phyloP scores from a whole-genome alignment of 2,888 invertebrate genomes.

The Lasioglossum pauxillum region DNA sequence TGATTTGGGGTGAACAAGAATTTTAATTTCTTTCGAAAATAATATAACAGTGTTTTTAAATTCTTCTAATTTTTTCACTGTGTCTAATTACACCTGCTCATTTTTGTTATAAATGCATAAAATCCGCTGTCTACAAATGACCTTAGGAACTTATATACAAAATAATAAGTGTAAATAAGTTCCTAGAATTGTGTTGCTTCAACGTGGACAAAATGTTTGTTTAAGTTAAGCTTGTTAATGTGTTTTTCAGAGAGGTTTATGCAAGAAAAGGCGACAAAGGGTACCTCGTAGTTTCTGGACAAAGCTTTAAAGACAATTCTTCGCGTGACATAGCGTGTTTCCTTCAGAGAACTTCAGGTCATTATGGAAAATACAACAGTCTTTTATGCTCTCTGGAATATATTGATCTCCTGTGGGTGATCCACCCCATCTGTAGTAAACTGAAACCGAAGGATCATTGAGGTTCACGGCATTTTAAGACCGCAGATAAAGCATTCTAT shows the following conservation, averaged over 20 bases:
- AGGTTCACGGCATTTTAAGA: conserved; percentile 45
- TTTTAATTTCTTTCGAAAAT: too few relatives aligned
- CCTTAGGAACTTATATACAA: neutral
- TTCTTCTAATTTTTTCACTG: too few relatives aligned
- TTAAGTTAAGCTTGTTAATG: neutral
- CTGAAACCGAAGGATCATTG: conserved; percentile 29
- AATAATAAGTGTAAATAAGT: neutral
- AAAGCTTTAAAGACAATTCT: neutral
- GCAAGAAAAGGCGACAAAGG: neutral
- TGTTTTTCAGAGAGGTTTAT: neutral
- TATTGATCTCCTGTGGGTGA: neutral
- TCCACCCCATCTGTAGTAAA: neutral
- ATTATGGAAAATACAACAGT: neutral
- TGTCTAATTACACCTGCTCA: too few relatives aligned
- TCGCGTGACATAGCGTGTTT: neutral
- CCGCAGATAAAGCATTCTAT: conserved; percentile 50
- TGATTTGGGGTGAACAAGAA: too few relatives aligned
- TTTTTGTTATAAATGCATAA: too few relatives aligned
- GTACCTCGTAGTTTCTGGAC: neutral
- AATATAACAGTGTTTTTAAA: too few relatives aligned
- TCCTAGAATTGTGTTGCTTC: neutral
- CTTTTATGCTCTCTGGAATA: neutral
- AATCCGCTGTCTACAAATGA: too few relatives aligned
- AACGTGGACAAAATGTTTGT: neutral
- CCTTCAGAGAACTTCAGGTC: neutral